Evolutionary conservation across 2,888 invertebrate genomes (phyloP).

Genomic region (Peribatodes rhomboidaria): DNA sequence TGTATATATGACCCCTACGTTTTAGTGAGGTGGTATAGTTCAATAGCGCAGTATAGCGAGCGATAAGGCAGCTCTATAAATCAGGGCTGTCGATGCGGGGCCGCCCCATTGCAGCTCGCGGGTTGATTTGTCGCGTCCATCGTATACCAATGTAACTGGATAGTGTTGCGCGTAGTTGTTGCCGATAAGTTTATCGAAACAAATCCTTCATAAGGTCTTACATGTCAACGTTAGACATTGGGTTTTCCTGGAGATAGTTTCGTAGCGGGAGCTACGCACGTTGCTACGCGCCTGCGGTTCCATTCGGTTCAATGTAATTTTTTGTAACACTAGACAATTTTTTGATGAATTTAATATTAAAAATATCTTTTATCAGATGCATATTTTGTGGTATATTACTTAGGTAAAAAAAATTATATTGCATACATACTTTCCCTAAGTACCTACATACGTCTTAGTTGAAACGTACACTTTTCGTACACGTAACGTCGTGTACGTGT

Average conservation of each 20-base stretch:
- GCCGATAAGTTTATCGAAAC: slow-evolving; percentile 40
- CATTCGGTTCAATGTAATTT: background rate
- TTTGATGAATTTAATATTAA: background rate
- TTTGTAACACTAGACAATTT: background rate
- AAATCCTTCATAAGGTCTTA: background rate
- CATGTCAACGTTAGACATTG: background rate
- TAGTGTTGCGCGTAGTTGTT: slow-evolving; percentile 40
- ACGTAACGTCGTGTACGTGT: no score
- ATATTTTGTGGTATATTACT: no score
- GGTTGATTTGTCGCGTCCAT: slow-evolving; percentile 84
- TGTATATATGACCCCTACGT: slow-evolving; percentile 43
- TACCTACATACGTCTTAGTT: no score
- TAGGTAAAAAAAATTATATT: no score
- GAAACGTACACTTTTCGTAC: no score
- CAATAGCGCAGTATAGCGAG: slow-evolving; percentile 50
- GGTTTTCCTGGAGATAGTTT: background rate
- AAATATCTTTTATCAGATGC: no score
- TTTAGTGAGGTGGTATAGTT: slow-evolving; percentile 46
- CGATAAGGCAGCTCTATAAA: slow-evolving; percentile 79
- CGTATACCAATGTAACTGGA: slow-evolving; percentile 68
- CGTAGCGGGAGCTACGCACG: slow-evolving; percentile 6
- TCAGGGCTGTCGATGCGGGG: slow-evolving; percentile 84
- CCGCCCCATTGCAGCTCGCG: slow-evolving; percentile 80
- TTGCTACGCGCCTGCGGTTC: slow-evolving; percentile 9
- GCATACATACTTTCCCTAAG: no score